Conservation (phyloP, 2,113 vertebrate species). For the Urocolius indicus region DNA sequence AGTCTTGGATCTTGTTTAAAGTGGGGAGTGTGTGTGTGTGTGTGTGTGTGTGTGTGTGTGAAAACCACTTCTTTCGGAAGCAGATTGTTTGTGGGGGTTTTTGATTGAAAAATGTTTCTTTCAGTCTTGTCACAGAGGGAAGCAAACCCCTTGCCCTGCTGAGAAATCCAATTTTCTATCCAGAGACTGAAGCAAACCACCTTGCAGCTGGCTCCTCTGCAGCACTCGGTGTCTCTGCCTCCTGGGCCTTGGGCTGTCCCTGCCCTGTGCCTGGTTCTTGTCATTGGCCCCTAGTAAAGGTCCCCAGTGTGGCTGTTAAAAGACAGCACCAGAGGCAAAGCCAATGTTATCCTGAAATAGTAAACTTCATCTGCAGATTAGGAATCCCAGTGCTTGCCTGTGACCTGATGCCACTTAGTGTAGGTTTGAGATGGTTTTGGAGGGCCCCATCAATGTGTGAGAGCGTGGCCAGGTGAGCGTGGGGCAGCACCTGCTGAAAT, state of each 20-base stretch:
- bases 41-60: not conserved
- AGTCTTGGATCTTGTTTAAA: not conserved
- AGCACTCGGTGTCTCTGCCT: not conserved
- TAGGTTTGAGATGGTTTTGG: not conserved
- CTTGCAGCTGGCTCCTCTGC: not conserved
- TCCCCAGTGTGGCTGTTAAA: not conserved
- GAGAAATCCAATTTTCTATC: slow-evolving; percentile 45
- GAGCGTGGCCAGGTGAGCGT: not conserved
- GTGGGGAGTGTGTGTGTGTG: not conserved
- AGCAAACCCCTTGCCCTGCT: not conserved
- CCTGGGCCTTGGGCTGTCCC: not conserved
- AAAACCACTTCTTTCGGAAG: not conserved
- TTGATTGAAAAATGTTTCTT: slow-evolving; percentile 30
- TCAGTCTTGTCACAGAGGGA: not conserved
- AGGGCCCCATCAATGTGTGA: not conserved
- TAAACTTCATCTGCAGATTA: not conserved
- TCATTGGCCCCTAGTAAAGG: not conserved
- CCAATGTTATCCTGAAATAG: not conserved
- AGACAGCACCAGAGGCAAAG: not conserved
- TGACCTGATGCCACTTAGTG: not conserved
- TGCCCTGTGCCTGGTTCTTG: not conserved
- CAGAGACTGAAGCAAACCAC: not conserved
- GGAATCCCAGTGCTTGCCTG: not conserved
- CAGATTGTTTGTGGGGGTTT: not conserved
- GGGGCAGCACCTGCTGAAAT: not conserved